phyloP scores from a whole-genome alignment of 1,140 invertebrate species.

The Melanaphis sacchari region DNA sequence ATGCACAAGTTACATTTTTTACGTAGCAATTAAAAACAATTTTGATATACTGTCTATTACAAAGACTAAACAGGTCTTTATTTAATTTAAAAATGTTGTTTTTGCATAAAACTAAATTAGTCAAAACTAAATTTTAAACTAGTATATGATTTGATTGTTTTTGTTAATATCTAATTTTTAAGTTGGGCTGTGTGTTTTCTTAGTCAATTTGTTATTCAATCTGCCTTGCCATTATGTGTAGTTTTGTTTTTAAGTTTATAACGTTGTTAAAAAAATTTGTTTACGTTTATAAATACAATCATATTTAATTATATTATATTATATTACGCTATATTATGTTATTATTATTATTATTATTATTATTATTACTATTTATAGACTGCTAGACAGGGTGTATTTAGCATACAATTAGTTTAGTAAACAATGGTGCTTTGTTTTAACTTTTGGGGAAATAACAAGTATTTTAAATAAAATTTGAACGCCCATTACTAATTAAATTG shows the following conservation, averaged over 20 bases:
- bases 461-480: slow-evolving; percentile 34
- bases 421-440: slow-evolving; percentile 55
- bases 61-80: slow-evolving; percentile 29
- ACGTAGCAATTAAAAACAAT: background rate
- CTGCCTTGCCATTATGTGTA: slow-evolving; percentile 53
- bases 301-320: slow-evolving; percentile 27
- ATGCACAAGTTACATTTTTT: background rate
- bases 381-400: slow-evolving; percentile 55
- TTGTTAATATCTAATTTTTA: slow-evolving; percentile 56
- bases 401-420: slow-evolving; percentile 51
- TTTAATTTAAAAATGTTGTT: background rate
- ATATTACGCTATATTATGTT: background rate
- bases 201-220: slow-evolving; percentile 57
- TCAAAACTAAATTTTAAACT: slow-evolving; percentile 16
- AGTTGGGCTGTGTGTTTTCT: slow-evolving; percentile 56
- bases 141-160: slow-evolving; percentile 37
- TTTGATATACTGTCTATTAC: background rate
- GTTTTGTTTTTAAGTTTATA: slow-evolving; percentile 48
- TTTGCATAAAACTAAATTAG: background rate
- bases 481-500: slow-evolving; percentile 54
- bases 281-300: slow-evolving; percentile 14
- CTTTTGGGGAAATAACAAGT: slow-evolving; percentile 55
- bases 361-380: slow-evolving; percentile 49
- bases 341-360: background rate
- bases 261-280: slow-evolving; percentile 39